A percentile compares a stretch with the other conserved stretches of the same genome.
Conservation (phyloP, 1,140 invertebrate species). For the Saccostrea glomerata region DNA sequence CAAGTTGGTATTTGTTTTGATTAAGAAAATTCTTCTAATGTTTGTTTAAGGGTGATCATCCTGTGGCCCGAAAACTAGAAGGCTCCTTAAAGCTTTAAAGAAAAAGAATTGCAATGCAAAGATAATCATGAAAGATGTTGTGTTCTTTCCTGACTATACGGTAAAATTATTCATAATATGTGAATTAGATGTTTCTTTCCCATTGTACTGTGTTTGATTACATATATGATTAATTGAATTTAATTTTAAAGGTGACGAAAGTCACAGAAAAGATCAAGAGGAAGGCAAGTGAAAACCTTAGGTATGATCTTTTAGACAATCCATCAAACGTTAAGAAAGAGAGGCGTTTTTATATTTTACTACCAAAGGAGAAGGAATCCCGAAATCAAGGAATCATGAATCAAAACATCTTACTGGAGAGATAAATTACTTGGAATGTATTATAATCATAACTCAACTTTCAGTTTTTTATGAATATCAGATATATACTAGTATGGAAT, state of each 20-base stretch:
- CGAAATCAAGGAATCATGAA: too few species aligned
- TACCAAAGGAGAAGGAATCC: conserved; percentile 10
- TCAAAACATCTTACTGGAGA: conserved; percentile 15
- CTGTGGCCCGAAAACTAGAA: too few species aligned
- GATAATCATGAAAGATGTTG: conserved; percentile 7
- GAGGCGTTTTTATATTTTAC: conserved; percentile 5
- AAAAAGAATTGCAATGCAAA: not conserved
- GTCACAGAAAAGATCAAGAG: not conserved
- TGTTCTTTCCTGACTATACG: conserved; percentile 24
- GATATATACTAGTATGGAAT: too few species aligned
- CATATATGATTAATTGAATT: not conserved
- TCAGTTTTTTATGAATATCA: too few species aligned
- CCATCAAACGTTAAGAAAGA: not conserved
- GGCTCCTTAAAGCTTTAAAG: not conserved
- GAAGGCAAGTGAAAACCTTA: not conserved
- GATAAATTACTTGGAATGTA: too few species aligned
- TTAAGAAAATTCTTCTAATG: too few species aligned
- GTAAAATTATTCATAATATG: not conserved
- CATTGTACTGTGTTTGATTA: too few species aligned
- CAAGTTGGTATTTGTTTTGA: too few species aligned
- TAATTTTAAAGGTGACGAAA: not conserved
- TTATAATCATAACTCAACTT: too few species aligned
- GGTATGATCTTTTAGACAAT: not conserved
- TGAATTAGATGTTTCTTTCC: not conserved
- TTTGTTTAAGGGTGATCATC: too few species aligned